Base-by-base conservation (phyloP, 2,113 vertebrate genomes). In the Cardinalis cardinalis region DNA sequence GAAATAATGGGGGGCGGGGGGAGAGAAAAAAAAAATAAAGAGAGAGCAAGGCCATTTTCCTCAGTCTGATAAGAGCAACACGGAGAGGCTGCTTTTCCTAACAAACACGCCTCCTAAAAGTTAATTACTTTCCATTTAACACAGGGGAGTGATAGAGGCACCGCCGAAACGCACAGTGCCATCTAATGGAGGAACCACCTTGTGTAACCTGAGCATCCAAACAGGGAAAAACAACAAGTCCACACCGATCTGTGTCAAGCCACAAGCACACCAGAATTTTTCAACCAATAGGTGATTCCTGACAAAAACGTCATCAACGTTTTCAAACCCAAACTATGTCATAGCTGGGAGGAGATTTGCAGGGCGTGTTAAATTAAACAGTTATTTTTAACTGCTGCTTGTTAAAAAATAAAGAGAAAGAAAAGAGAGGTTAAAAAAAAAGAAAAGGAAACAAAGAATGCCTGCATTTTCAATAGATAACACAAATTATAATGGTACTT, bases 111-210 rank as follows among this genome's bases (percentile, higher is more conserved):
- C 78, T 93, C 84, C 71, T 87, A 76, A 82, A 87, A 84, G 40
- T 70, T 83, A 91, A 82, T 70, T 59, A 40, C 25, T 73, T 82
- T 77, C 29, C 32, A 10, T 58, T 86, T 88, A 78, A 61, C 10
- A 5, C 60, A 21, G 38, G 5, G 34, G 48, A 69, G 18, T 18
- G 55, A 28, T 14, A 4, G 63, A 68, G 53, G 76, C 71, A 38
- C 36, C 2, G 7, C 41, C 1, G 80, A 68, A 91, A 89, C 80
- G 76, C 88, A 73, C 32, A 91, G 83, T 46, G 76, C 95, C 96
- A 96, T 88, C 96, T 96, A 91, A 92, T 3, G 69, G 87, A 69
- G 73, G 8, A 92, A 72, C 28, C 28, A 9, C 60, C 40, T 40
- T 8, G 34, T 15, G 77, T n/a, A n/a, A 88, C 32, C 20, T 17